Evolutionary conservation across 2,888 invertebrate genomes (phyloP), one percentile per base, ranked within the genome.

Genomic region (Sycophila texana): DNA sequence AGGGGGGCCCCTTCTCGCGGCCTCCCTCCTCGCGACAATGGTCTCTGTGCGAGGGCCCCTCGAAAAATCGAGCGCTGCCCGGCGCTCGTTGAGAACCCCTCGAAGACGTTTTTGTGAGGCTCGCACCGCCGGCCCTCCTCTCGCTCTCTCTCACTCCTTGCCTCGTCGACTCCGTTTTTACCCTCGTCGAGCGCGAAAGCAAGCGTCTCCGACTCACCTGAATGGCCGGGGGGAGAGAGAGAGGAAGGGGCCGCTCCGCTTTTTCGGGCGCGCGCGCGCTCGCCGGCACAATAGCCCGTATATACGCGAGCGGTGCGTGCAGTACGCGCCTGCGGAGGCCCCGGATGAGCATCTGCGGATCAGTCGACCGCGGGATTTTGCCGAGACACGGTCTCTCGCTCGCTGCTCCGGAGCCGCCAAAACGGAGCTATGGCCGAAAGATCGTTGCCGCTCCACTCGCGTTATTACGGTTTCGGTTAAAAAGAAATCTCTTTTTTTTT

Each of bases 331-430:
- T 1, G 14, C 61, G 10, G n/a, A 47, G 47, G 63, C 63, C 85
- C 85, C 86, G 85, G 85, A 86, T 86, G 84, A 85, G 84, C 86
- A 85, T 79, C 79, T 76, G 81, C 81, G 78, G 83, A 85, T 82
- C 87, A 89, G 89, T 89, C 87, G 85, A 79, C 83, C 82, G 82
- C 84, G 84, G 86, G 89, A 89, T 88, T 87, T 85, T 82, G 86
- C 84, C 80, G 80, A 70, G 39, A 53, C 20, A 39, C 26, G 53
- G 26, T 26, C 18, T 26, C 53, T 20, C 18, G 53, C 67, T 47
- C 67, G 22, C 39, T 10, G 39, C 47, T 16, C 55, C 20, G 53
- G 18, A 58, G 30, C 26, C 26, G 12, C 3, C 7, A 3, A 20
- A 49, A 14, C 30, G 3, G 58, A 71, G 77, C 72, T 30, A 72